Percentiles rank a stretch among this genome's conserved stretches.
Evolutionary conservation across 2,888 invertebrate genomes (phyloP).

Genomic region (Ormyrus rosae): DNA sequence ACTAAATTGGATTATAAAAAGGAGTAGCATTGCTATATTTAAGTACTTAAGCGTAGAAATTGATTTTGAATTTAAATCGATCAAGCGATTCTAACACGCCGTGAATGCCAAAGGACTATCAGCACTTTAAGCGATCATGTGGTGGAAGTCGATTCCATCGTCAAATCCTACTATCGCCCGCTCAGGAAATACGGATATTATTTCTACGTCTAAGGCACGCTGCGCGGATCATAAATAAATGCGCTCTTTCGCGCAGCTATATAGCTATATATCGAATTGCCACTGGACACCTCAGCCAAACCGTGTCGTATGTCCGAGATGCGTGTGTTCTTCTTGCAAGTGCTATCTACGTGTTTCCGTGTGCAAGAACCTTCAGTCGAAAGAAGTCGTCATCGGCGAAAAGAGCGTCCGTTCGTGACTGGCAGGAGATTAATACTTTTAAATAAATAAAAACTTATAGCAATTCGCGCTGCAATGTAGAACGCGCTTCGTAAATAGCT

Average conservation of each 20-base stretch:
- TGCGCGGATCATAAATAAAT: not conserved
- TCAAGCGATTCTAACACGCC: no score
- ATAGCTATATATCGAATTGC: slow-evolving; percentile 15
- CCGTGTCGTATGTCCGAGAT: slow-evolving; percentile 42
- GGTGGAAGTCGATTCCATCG: not conserved
- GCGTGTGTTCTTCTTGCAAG: slow-evolving; percentile 8
- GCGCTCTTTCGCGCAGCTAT: not conserved
- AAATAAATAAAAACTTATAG: no score
- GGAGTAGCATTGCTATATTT: no score
- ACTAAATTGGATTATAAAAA: no score
- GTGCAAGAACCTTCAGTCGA: slow-evolving; percentile 29
- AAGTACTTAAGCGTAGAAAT: no score
- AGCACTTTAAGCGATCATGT: not conserved
- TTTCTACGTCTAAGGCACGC: not conserved
- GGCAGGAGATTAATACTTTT: no score
- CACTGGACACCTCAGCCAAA: slow-evolving; percentile 31
- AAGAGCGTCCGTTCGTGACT: not conserved
- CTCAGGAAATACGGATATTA: not conserved
- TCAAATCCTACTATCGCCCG: not conserved
- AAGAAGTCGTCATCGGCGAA: not conserved
- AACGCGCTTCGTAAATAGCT: no score
- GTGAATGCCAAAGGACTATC: not conserved
- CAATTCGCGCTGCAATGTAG: no score
- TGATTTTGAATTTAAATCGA: no score
- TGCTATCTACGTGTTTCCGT: slow-evolving; percentile 9